Conservation (phyloP, 2,797 vertebrate species). For the Jordanella pulchra region DNA sequence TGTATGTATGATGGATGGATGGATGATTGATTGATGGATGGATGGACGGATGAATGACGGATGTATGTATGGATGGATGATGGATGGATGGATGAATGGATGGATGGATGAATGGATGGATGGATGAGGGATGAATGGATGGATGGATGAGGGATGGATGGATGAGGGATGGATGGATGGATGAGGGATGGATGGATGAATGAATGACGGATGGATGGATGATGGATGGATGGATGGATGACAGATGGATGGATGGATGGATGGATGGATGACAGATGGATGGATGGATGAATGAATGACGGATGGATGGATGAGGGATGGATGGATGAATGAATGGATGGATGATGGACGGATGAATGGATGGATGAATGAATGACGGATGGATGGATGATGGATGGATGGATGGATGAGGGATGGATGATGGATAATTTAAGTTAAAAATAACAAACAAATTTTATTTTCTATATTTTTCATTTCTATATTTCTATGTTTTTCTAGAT, state of each 20-base stretch:
- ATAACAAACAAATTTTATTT: not conserved
- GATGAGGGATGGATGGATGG: too few relatives aligned
- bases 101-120: too few relatives aligned
- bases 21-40: not conserved
- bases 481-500: not conserved
- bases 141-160: too few relatives aligned
- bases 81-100: not conserved
- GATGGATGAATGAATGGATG: not conserved
- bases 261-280: too few relatives aligned
- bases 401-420: not conserved
- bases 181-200: not conserved
- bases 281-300: too few relatives aligned
- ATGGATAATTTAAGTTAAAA: too few relatives aligned
- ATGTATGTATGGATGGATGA: not conserved
- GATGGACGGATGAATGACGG: not conserved
- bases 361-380: not conserved
- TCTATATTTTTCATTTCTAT: not conserved
- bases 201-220: not conserved
- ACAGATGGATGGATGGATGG: not conserved
- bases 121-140: not conserved
- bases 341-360: not conserved
- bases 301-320: too few relatives aligned
- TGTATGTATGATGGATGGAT: too few relatives aligned
- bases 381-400: too few relatives aligned
- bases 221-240: not conserved